Evolutionary conservation across 2,797 vertebrate genomes (phyloP).

Genomic region (Anguilla marmorata): DNA sequence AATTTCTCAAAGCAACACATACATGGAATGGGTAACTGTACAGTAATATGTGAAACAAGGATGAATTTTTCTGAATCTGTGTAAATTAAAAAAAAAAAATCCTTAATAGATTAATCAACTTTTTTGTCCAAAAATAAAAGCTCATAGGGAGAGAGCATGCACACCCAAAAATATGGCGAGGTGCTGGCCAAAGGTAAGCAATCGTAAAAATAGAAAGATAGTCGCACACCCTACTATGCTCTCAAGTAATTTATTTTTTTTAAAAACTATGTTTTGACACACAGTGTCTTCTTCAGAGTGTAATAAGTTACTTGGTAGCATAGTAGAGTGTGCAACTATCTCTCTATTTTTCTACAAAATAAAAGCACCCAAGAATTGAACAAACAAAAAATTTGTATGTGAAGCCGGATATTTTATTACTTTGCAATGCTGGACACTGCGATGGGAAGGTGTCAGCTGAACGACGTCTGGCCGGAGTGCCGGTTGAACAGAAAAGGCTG

Average conservation of each 20-base stretch:
- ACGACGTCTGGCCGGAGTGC: slow-evolving; percentile 92
- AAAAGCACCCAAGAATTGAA: slow-evolving; percentile 26
- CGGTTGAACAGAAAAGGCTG: slow-evolving; percentile 89
- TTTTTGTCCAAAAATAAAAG: not conserved
- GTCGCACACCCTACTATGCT: no score
- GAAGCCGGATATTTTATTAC: slow-evolving; percentile 77
- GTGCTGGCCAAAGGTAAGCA: no score
- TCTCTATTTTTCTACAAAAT: slow-evolving; percentile 20
- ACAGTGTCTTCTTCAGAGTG: no score
- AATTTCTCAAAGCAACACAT: not conserved
- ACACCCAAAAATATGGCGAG: no score
- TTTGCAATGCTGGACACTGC: slow-evolving; percentile 82
- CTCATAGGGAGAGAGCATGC: not conserved
- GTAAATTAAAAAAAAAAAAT: not conserved
- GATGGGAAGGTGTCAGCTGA: slow-evolving; percentile 91
- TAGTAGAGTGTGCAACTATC: not conserved
- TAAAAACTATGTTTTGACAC: no score
- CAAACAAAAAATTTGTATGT: slow-evolving; percentile 66
- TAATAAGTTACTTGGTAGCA: no score
- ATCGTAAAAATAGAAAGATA: no score
- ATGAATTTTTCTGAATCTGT: not conserved
- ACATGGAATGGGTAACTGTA: not conserved
- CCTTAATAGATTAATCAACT: not conserved
- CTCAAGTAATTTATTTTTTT: no score
- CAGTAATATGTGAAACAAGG: not conserved